Evolutionary conservation across 2,113 vertebrate species (phyloP), one percentile per base, ranked within the genome.

Genomic region (Progne subis): DNA sequence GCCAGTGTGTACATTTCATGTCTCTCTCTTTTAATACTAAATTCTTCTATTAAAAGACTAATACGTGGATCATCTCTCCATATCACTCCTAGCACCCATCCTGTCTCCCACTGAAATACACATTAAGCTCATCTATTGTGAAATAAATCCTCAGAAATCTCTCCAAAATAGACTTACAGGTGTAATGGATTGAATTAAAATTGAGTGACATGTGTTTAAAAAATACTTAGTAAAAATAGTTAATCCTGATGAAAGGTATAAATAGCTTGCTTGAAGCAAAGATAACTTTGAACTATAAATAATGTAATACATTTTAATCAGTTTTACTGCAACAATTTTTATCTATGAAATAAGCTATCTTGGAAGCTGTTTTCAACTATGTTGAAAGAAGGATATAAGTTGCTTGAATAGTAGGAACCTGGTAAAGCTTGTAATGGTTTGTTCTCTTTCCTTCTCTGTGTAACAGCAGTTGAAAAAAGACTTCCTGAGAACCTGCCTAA

Each of bases 201-300:
- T 52, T 39, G 68, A 63, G 16, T 61, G 68, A 56, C 57, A 46
- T 34, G 18, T 2, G 3, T 93, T 49, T 46, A 8, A 39, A 56
- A 92, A 89, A 64, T 68, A 63, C 81, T 77, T 49, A 11, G 55
- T 86, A 74, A 88, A 96, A 96, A 82, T 72, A 75, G 37, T 94
- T 95, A 94, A 95, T 90, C 65, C 81, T 80, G 53, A 84, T 85
- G 69, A 79, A 93, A 95, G 17, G 79, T 90, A 76, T 61, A 79
- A 96, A 94, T 90, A 53, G 61, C 65, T 92, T 79, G 39, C 77
- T 69, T 94, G 88, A 88, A 90, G 84, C 24, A 77, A 81, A 87
- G 80, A 84, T 72, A 88, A 87, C 81, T 89, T 95, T 93, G 83
- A 86, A 75, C 81, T 96, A 69, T 71, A 93, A 92, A 88, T 96